Percentiles rank a stretch among this genome's conserved stretches.
Conservation (phyloP, 2,888 invertebrate species). For the Drosophila barbarae region DNA sequence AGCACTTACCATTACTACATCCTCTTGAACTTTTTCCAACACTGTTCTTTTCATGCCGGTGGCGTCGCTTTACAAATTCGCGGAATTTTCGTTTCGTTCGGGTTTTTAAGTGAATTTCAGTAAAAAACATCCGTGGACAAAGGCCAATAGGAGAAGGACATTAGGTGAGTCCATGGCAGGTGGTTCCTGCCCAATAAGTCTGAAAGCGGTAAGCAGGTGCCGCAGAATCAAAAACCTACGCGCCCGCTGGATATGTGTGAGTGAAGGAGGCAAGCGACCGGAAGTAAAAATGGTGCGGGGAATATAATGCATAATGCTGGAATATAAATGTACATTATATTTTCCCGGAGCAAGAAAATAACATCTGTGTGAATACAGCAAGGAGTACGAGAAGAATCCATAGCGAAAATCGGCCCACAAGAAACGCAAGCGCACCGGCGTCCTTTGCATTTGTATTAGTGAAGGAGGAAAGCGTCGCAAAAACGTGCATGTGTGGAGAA, state of each 20-base stretch:
- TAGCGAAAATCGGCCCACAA: neutral
- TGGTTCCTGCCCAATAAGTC: neutral
- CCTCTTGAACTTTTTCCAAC: neutral
- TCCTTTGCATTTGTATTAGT: neutral
- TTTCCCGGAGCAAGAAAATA: neutral
- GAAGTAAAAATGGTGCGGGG: neutral
- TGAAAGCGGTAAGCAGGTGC: too few species aligned
- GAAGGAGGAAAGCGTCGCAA: neutral
- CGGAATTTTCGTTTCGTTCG: neutral
- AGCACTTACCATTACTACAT: neutral
- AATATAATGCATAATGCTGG: neutral
- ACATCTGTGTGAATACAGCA: neutral
- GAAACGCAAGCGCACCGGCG: neutral
- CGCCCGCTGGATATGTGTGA: too few species aligned
- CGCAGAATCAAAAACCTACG: too few species aligned
- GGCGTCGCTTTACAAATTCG: neutral
- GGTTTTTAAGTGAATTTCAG: neutral
- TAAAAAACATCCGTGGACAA: neutral
- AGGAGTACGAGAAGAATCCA: neutral
- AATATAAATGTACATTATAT: neutral
- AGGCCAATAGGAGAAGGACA: neutral
- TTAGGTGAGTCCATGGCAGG: neutral
- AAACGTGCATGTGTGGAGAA: neutral
- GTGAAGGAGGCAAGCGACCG: too few species aligned
- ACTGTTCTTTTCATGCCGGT: neutral